Base-by-base conservation (phyloP, 2,113 vertebrate genomes). In the Acrocephalus arundinaceus region DNA sequence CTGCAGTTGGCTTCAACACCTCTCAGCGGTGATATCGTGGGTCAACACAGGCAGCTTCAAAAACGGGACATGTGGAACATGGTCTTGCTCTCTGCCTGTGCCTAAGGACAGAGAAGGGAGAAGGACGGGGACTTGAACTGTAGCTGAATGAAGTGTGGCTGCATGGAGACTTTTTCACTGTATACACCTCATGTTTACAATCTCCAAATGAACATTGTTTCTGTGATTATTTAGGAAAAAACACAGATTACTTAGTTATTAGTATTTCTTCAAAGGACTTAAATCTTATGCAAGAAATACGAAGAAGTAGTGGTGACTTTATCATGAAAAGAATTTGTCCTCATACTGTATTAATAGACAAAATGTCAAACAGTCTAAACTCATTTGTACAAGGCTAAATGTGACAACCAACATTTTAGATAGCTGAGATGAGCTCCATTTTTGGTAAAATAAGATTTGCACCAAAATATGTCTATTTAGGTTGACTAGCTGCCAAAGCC, bases 21-120 rank as follows among this genome's bases (percentile, higher is more conserved):
- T 81, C 43, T 41, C 66, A 75, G 37, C 30, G 52, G 20, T 22
- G 48, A 62, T 8, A 18, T 1, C 3, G 4, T 10, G 58, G 37
- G 24, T 27, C 7, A 22, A 0, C 11, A 35, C 0, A 1, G 10
- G 18, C 28, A 58, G 15, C 27, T 61, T 87, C 37, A 45, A 65
- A 68, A 73, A 61, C 4, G 7, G 7, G 19, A 13, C 27, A 48
- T 10, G 21, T 76, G 67, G 30, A 82, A 49, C 12, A 46, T 0
- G 1, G 24, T 37, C 63, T 33, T 59, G 15, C 6, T 76, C n/a
- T 55, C 58, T 61, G 22, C 3, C 1, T 28, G 9, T 59, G 28
- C 22, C 7, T 19, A 20, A 63, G 22, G 73, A 13, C 3, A 39
- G 31, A 59, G 39, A 67, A 67, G 13, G 31, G 18, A 71, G 72